phyloP scores from a whole-genome alignment of 2,888 invertebrate genomes.

The Apodemia mormo region DNA sequence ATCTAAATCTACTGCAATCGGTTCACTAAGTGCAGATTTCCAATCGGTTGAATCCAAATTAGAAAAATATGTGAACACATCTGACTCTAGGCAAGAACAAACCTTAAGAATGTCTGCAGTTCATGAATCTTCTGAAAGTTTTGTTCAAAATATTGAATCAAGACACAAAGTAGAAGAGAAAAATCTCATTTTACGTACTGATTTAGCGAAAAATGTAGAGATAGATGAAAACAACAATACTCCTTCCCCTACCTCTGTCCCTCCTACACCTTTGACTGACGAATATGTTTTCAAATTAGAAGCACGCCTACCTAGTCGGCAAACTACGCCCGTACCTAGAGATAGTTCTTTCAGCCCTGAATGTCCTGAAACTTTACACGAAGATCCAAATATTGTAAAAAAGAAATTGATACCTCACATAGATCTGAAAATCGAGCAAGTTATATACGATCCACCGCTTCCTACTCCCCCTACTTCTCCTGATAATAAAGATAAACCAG shows the following conservation, averaged over 20 bases:
- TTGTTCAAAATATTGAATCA: constrained; percentile 8
- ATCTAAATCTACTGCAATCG: constrained; percentile 7
- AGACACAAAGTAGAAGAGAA: constrained; percentile 18
- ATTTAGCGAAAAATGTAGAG: constrained; percentile 37
- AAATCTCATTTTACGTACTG: constrained; percentile 21
- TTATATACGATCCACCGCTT: constrained; percentile 63
- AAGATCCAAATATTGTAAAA: constrained; percentile 63
- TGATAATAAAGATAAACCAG: constrained; percentile 48
- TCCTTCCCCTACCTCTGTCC: constrained; percentile 52
- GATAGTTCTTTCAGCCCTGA: constrained; percentile 45
- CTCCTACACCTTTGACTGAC: constrained; percentile 68
- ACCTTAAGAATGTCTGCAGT: neutral
- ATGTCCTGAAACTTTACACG: constrained; percentile 45
- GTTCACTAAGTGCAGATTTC: neutral
- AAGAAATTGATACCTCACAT: constrained; percentile 65
- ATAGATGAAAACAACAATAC: constrained; percentile 32
- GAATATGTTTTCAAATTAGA: constrained; percentile 68
- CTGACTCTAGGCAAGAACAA: constrained; percentile 8
- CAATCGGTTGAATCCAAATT: constrained; percentile 7
- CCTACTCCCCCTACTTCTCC: constrained; percentile 56
- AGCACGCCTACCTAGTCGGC: constrained; percentile 56
- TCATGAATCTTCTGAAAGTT: constrained; percentile 16
- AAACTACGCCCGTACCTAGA: constrained; percentile 48
- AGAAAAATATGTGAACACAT: neutral
- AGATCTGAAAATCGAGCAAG: constrained; percentile 55